These are phyloP conservation scores for Desmophyllum pertusum DNA, from an alignment of 92 coral and sea anemone genomes.

Conservation along the genomic window DNA sequence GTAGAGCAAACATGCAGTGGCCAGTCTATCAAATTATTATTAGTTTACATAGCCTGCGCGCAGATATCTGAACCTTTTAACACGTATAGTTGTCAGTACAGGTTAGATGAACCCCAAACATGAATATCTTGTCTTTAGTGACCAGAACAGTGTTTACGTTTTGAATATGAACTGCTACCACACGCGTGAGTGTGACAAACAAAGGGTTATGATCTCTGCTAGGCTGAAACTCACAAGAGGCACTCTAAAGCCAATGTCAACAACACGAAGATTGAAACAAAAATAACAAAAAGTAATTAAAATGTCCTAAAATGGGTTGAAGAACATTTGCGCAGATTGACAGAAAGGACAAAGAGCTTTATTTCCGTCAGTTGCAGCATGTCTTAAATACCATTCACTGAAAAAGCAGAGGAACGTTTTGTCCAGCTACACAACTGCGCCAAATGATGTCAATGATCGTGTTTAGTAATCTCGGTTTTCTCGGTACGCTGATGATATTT, in stretches of 20 bases:
- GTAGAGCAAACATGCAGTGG: too few species aligned
- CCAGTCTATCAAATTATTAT: too few species aligned
- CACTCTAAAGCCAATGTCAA: not conserved
- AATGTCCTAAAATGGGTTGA: not conserved
- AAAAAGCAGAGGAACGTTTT: not conserved
- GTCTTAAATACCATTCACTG: not conserved
- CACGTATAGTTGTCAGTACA: too few species aligned
- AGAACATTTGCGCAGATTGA: not conserved
- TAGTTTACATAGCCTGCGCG: too few species aligned
- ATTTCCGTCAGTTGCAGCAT: not conserved
- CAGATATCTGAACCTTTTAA: too few species aligned
- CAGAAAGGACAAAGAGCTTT: not conserved
- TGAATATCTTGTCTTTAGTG: too few species aligned
- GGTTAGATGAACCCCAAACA: too few species aligned
- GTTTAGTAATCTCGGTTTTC: not conserved
- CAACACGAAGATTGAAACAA: slow-evolving; percentile 19
- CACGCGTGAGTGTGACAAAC: not conserved
- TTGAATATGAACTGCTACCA: not conserved
- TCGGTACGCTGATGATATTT: not conserved
- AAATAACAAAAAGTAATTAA: slow-evolving; percentile 29
- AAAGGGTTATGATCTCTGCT: too few species aligned
- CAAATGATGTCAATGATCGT: not conserved
- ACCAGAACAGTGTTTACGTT: too few species aligned
- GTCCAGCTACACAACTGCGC: not conserved
- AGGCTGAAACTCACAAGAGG: too few species aligned